Percentiles rank a stretch among this genome's conserved stretches.
These are phyloP conservation scores for Cepaea nemoralis DNA, from an alignment of 1,140 invertebrate species.

Conservation along the genomic window DNA sequence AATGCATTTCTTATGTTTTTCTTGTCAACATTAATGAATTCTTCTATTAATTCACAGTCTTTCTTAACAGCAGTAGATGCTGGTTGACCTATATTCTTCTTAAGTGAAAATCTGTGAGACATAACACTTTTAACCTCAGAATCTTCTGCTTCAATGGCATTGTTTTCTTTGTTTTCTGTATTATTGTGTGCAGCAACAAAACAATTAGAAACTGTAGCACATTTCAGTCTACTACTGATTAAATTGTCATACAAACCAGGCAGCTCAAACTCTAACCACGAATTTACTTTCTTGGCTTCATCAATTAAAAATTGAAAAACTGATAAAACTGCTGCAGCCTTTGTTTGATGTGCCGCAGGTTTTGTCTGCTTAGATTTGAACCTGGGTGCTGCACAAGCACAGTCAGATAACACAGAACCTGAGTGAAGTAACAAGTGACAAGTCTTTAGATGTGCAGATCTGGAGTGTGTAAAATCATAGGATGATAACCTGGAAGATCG, in stretches of 20 bases:
- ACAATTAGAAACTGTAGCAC: too few relatives aligned
- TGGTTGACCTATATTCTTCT: too few relatives aligned
- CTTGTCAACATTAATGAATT: neutral
- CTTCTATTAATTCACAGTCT: neutral
- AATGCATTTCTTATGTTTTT: neutral
- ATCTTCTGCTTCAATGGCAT: too few relatives aligned
- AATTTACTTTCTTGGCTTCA: slow-evolving; percentile 45
- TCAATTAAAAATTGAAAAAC: slow-evolving; percentile 54
- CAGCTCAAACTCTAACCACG: slow-evolving; percentile 45
- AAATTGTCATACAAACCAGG: slow-evolving; percentile 24
- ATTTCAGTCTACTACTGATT: too few relatives aligned
- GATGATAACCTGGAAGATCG: slow-evolving; percentile 44
- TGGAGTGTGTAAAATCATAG: neutral
- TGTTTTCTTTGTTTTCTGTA: too few relatives aligned
- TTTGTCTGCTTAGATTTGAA: slow-evolving; percentile 7
- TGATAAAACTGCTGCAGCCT: slow-evolving; percentile 46
- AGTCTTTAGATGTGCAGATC: neutral
- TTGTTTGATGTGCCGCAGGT: slow-evolving; percentile 20
- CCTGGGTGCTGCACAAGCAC: neutral
- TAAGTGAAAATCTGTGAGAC: too few relatives aligned
- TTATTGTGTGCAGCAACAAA: too few relatives aligned
- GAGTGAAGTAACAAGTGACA: neutral
- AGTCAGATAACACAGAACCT: neutral
- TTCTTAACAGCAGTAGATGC: neutral
- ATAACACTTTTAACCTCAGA: too few relatives aligned